Base-by-base conservation (phyloP, 2,113 vertebrate species). In the Morone saxatilis region DNA sequence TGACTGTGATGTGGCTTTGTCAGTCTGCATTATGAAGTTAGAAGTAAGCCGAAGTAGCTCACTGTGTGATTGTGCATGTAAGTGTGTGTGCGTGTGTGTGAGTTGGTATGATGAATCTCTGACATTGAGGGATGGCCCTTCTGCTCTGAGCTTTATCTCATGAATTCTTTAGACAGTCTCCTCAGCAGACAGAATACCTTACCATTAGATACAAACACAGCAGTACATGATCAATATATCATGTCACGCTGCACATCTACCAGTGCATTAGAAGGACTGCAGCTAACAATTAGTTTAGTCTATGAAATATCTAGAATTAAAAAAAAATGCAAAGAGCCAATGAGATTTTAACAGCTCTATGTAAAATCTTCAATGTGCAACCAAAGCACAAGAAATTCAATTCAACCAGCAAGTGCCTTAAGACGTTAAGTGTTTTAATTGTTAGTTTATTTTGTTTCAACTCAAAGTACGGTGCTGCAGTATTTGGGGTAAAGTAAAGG, bases 71-170 rank as follows among this genome's bases (percentile, higher is more conserved):
- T 63, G 56, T 62, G 53, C 66, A 12, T 59, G 40, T 53, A 6
- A 79, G 43, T 70, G 59, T 56, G 65, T 80, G 50, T 54, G 45
- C 61, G 25, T 76, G n/a, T 66, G 73, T 51, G 69, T 84, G 68
- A 67, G n/a, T 86, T 16, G n/a, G 31, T 61, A 67, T 78, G 73
- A 88, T 72, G 84, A 86, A 70, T 89, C 60, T 70, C 78, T 93
- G 88, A 92, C 87, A 86, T 12, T 91, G 91, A 91, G 81, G 51
- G 79, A 92, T 88, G 72, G 84, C 59, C 80, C 70, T 85, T 86
- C 84, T 86, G 78, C 88, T 87, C 82, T 54, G 87, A 90, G 89
- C 86, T 91, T 88, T 84, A 84, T 84, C 80, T 86, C 89, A 91
- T 91, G 76, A 91, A 93, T 89, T 90, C 76, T 91, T 91, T 71